phyloP scores from a whole-genome alignment of 1,140 invertebrate genomes.

The Panagrolaimus sp. region DNA sequence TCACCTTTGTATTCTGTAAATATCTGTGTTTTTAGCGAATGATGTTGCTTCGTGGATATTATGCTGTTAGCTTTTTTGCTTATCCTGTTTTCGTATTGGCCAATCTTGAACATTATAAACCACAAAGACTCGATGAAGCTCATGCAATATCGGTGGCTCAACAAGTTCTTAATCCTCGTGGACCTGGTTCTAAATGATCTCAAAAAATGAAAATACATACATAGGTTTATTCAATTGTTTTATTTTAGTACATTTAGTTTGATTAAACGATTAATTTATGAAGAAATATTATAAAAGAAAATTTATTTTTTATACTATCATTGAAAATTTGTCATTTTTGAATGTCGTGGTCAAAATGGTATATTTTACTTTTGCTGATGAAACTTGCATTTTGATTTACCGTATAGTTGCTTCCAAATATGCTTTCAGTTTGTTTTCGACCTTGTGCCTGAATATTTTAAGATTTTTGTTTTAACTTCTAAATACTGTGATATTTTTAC shows the following conservation, averaged over 20 bases:
- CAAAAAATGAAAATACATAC: no score
- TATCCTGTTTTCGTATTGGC: slow-evolving; percentile 1
- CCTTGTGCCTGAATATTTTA: background rate
- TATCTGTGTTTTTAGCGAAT: background rate
- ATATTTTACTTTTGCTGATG: background rate
- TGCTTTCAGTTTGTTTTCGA: background rate
- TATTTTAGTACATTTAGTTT: no score
- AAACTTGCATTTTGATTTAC: background rate
- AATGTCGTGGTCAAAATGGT: background rate
- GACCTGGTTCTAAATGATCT: background rate
- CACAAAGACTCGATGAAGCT: background rate
- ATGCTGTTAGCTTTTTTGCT: background rate
- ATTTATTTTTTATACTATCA: background rate
- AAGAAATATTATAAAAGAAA: no score
- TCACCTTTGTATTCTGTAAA: background rate
- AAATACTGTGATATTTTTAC: background rate
- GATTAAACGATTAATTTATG: no score
- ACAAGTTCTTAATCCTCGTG: background rate
- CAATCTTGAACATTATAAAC: slow-evolving; percentile 7
- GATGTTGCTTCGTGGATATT: background rate
- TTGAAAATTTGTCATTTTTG: no score
- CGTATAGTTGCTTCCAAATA: slow-evolving; percentile 2
- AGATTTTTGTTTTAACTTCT: background rate
- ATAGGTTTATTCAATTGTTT: no score
- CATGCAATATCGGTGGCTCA: background rate